Base-by-base conservation (phyloP, 30 jellyfish, hydroid and myxozoan species). In the Aurelia sp. region DNA sequence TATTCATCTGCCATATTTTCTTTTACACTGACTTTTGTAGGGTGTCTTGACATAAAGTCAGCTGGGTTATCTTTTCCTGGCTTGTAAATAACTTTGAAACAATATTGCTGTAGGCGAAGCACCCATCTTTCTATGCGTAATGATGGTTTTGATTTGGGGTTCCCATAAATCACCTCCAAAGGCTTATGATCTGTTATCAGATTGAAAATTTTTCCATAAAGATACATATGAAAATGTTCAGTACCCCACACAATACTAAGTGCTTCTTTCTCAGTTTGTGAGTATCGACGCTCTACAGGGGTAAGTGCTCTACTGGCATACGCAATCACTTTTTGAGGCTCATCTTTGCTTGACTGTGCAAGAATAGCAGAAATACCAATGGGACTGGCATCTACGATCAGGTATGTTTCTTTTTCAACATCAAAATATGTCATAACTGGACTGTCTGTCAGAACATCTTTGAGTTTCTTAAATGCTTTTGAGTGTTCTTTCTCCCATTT, bases 361-460 rank as follows among this genome's bases (percentile, higher is more conserved):
- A 88, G 57, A 66, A 78, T 88, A 0, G 96, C 87, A 3, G 96
- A 78, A 19, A 88, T 35, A 5, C 96, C 93, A 20, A 88, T 82
- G 27, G 87, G 81, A 55, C 93, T 78, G 47, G 93, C 96, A 63
- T 88, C 96, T 17, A 20, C 81, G 5, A 58, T 40, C 30, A 78
- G 52, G 17, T 59, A 27, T n/a, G n/a, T 0, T 27, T 27, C 33
- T 27, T 87, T 35, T 19, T 81, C 81, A 67, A 53, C 57, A 5
- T 81, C 91, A 76, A 81, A 67, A 81, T n/a, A n/a, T n/a, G n/a
- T n/a, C n/a, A n/a, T 67, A 55, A 33, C 58, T 65, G 90, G 57
- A 38, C 76, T 76, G 60, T 38, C 76, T 44, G 91, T 66, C 3
- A 67, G 51, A 33, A 38, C 40, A n/a, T 81, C 41, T 81, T 51